These are phyloP conservation scores for Cordilura impudica DNA, from an alignment of 2,888 invertebrate genomes.

Conservation along the genomic window DNA sequence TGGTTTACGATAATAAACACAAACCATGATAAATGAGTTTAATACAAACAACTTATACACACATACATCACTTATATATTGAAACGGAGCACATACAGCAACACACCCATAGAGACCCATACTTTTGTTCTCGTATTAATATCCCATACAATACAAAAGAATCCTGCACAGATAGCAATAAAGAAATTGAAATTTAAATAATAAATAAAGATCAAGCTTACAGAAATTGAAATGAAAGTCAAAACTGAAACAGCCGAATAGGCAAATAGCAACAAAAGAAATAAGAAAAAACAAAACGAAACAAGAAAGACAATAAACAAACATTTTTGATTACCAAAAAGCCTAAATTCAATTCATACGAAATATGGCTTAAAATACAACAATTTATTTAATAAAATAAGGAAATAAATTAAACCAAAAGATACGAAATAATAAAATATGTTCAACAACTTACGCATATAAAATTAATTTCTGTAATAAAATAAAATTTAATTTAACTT, in stretches of 20 bases:
- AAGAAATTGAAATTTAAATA: conserved; percentile 22
- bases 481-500: background rate
- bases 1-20: background rate
- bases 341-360: background rate
- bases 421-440: background rate
- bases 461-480: background rate
- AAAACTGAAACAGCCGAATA: background rate
- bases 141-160: background rate
- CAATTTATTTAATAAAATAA: background rate
- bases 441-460: background rate
- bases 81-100: background rate
- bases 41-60: conserved; percentile 3
- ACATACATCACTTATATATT: background rate
- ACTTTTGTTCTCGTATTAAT: background rate
- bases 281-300: background rate
- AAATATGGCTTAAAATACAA: conserved; percentile 6
- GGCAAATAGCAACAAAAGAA: background rate
- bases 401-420: conserved; percentile 4
- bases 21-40: conserved; percentile 23
- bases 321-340: background rate
- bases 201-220: conserved; percentile 21
- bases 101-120: background rate
- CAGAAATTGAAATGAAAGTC: background rate
- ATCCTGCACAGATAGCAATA: background rate
- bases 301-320: background rate